A percentile compares a stretch with the other conserved stretches of the same genome.
Evolutionary conservation across 2,888 invertebrate genomes (phyloP).

Genomic region (Platerodrilus igneus): DNA sequence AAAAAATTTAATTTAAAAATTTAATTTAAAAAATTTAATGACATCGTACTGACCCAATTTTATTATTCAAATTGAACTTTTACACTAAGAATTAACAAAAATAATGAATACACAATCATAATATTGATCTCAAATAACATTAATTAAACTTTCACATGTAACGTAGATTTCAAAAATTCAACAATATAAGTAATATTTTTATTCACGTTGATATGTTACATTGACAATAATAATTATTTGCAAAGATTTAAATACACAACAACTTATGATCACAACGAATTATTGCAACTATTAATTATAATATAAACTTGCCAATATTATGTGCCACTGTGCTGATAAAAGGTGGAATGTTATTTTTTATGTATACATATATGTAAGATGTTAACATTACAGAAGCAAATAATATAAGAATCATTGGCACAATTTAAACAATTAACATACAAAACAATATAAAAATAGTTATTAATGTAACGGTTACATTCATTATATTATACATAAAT

Average conservation of each 20-base stretch:
- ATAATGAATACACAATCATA: no score
- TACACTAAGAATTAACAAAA: no score
- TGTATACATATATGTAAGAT: constrained; percentile 9
- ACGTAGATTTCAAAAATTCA: no score
- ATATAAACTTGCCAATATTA: constrained; percentile 24
- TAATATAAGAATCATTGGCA: constrained; percentile 17
- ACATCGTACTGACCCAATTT: no score
- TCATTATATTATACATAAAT: no score
- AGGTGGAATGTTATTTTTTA: constrained; percentile 32
- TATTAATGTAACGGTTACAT: no score
- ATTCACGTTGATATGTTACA: constrained; percentile 37
- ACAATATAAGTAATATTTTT: constrained; percentile 27
- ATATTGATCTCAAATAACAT: no score
- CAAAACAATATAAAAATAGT: not conserved
- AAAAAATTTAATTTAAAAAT: no score
- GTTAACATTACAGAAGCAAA: constrained; percentile 14
- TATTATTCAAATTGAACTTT: no score
- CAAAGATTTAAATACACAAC: constrained; percentile 30
- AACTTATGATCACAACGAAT: constrained; percentile 31
- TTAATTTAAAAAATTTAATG: no score
- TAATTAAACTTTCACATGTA: no score
- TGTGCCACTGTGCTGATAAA: constrained; percentile 27
- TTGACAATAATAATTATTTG: constrained; percentile 38
- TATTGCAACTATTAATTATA: constrained; percentile 32
- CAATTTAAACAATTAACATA: constrained; percentile 17